phyloP scores from a whole-genome alignment of 2,113 vertebrate genomes.

The Lophius piscatorius region DNA sequence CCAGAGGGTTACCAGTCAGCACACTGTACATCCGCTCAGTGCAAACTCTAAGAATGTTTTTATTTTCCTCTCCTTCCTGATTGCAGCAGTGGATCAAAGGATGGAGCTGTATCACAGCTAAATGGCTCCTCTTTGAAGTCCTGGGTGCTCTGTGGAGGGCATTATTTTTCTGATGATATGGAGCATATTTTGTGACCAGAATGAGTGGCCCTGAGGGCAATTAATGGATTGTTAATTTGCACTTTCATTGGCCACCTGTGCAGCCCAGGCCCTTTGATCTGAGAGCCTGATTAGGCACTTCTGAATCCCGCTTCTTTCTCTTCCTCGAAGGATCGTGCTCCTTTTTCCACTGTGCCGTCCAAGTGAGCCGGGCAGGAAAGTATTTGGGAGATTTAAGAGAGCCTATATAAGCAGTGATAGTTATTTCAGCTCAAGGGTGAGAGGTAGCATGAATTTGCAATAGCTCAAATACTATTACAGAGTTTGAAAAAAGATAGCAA shows the following conservation, averaged over 20 bases:
- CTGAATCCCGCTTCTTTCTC: conserved; percentile 69
- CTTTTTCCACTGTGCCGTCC: conserved; percentile 80
- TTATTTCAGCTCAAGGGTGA: conserved; percentile 80
- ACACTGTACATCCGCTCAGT: conserved; percentile 48
- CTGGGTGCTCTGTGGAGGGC: conserved; percentile 61
- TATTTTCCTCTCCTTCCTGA: conserved; percentile 71
- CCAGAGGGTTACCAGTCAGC: conserved; percentile 47
- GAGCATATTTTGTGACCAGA: conserved; percentile 74
- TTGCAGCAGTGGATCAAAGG: conserved; percentile 77
- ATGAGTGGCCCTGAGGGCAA: conserved; percentile 60
- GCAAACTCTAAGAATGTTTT: conserved; percentile 72
- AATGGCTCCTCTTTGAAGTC: conserved; percentile 75
- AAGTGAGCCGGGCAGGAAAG: conserved; percentile 81
- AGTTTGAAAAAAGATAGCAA: conserved; percentile 31
- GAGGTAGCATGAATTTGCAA: conserved; percentile 71
- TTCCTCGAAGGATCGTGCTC: conserved; percentile 64
- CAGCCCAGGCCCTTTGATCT: conserved; percentile 73
- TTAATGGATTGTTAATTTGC: conserved; percentile 78
- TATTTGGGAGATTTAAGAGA: conserved; percentile 82
- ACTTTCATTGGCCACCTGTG: conserved; percentile 76
- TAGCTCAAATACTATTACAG: conserved; percentile 68
- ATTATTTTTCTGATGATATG: conserved; percentile 79
- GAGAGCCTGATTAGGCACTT: conserved; percentile 71
- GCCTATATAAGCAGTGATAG: conserved; percentile 77
- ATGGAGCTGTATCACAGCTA: conserved; percentile 59